These are phyloP conservation scores for Lycaena phlaeas DNA, from an alignment of 2,888 invertebrate genomes.

Conservation along the genomic window DNA sequence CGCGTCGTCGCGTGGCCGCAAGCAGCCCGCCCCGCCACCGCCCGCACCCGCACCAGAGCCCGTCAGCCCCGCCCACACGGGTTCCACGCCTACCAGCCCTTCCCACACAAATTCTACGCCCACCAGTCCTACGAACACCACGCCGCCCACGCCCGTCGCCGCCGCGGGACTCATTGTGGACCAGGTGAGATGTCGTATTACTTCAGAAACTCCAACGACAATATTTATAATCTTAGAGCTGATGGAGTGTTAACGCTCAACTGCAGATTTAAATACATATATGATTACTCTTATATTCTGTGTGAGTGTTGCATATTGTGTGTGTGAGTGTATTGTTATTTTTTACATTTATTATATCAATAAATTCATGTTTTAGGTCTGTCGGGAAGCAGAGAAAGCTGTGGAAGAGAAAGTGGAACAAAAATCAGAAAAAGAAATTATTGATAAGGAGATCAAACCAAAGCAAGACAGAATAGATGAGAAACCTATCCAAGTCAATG, in stretches of 20 bases:
- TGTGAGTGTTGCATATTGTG: too few relatives aligned
- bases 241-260: too few relatives aligned
- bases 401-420: constrained; percentile 45
- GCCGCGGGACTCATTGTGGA: constrained; percentile 43
- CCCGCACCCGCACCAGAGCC: constrained; percentile 33
- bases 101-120: constrained; percentile 21
- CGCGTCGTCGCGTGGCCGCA: constrained; percentile 14
- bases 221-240: too few relatives aligned
- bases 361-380: constrained; percentile 41
- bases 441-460: constrained; percentile 27
- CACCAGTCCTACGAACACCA: constrained; percentile 22
- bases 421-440: constrained; percentile 25
- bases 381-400: constrained; percentile 59
- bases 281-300: neutral
- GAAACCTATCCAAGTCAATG: constrained; percentile 20
- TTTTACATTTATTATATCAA: too few relatives aligned
- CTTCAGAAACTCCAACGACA: too few relatives aligned
- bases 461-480: constrained; percentile 27
- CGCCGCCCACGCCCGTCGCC: constrained; percentile 31
- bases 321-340: too few relatives aligned
- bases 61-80: constrained; percentile 20
- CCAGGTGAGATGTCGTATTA: constrained; percentile 31
- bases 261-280: neutral
- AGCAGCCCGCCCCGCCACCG: constrained; percentile 77
- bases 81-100: constrained; percentile 11